Evolutionary conservation across 1,140 invertebrate genomes (phyloP).

Genomic region (Pteromalus puparum): DNA sequence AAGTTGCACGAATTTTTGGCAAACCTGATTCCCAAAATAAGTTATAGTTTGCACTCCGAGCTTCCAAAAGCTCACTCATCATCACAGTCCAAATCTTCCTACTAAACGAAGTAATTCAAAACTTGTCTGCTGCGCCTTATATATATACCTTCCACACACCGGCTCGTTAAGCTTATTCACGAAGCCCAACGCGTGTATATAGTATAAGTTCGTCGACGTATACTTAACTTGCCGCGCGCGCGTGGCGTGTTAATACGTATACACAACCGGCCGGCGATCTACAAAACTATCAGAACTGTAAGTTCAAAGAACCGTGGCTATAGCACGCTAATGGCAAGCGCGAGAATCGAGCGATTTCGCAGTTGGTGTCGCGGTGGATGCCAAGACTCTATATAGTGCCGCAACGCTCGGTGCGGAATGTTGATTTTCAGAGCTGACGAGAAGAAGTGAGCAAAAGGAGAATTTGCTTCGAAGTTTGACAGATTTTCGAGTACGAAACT

Average conservation of each 20-base stretch:
- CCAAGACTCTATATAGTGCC: neutral
- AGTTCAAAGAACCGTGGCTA: conserved; percentile 62
- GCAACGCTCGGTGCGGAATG: neutral
- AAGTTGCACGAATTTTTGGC: no score
- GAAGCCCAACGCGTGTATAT: conserved; percentile 2
- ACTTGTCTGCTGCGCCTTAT: neutral
- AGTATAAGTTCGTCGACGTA: neutral
- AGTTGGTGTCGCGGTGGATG: neutral
- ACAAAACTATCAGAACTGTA: conserved; percentile 65
- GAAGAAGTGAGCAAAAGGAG: no score
- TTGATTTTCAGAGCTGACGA: neutral
- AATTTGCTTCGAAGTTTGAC: neutral
- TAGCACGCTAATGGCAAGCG: neutral
- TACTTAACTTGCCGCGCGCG: no score
- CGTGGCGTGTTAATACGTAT: no score
- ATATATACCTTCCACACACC: no score
- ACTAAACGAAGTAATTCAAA: neutral
- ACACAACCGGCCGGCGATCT: conserved; percentile 44
- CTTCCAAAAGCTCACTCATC: no score
- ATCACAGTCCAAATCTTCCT: neutral
- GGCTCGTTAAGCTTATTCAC: neutral
- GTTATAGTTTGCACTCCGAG: no score
- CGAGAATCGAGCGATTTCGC: conserved; percentile 17
- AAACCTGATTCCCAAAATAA: no score
- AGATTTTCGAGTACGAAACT: no score